Evolutionary conservation across 2,888 invertebrate genomes (phyloP), one percentile per base, ranked within the genome.

Genomic region (Kryphioiulus occultus): DNA sequence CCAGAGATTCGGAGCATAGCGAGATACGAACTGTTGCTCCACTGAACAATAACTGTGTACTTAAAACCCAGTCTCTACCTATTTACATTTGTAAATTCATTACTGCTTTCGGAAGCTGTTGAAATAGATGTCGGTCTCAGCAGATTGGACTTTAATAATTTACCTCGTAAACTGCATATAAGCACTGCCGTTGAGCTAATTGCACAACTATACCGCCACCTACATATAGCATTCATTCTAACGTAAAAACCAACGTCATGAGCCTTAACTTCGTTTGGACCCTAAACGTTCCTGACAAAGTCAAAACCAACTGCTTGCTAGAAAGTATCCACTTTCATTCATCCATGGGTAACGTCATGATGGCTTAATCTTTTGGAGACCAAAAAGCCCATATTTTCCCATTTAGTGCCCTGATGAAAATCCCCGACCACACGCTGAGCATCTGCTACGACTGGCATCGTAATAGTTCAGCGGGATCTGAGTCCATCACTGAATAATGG

Each of bases 371-470:
- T 59, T 59, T 4, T n/a, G 59, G 0, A 59, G 59, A n/a, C 59
- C 59, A 59, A 59, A 59, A n/a, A 15, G 59, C 59, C 59, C 59
- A 59, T 59, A 59, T 59, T 59, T 59, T 59, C 59, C 59, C 59
- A 59, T 59, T 59, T 59, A 59, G 59, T 59, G 59, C n/a, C 59
- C 59, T n/a, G 59, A 59, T 59, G 59, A 59, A 59, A 59, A 59
- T 59, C 59, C 59, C 59, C n/a, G 59, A 59, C 59, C 59, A n/a
- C 59, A 59, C 59, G 59, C 59, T 59, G 59, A 59, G 59, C 59
- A 59, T 59, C 59, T 59, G 59, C 59, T 59, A 15, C 59, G n/a
- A 59, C 19, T 59, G 59, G n/a, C 59, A 59, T 59, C 59, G 59
- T 59, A 59, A 59, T n/a, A 59, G 59, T 59, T 59, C 59, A 59